Evolutionary conservation across 2,797 vertebrate species (phyloP).

Genomic region (Gouania willdenowi): DNA sequence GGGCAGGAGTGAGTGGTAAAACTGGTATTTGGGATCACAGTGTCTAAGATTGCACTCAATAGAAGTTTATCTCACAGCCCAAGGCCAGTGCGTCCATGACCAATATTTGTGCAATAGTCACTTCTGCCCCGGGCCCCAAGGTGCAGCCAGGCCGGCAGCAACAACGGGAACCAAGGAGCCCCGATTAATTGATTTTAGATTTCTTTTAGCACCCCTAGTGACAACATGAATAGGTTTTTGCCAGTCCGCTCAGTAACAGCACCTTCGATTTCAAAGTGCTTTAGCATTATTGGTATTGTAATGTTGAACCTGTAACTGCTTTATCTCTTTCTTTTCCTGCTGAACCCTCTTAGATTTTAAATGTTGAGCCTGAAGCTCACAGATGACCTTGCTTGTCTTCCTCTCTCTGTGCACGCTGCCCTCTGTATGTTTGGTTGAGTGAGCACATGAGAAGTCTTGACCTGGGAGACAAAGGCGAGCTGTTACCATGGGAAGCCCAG

Average conservation of each 20-base stretch:
- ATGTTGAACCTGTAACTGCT: conserved; percentile 31
- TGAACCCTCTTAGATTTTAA: background rate
- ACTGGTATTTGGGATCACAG: too few species aligned
- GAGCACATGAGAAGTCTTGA: conserved; percentile 43
- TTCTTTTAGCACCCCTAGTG: too few species aligned
- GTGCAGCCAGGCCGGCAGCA: too few species aligned
- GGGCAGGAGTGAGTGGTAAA: too few species aligned
- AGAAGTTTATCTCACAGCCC: too few species aligned
- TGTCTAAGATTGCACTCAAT: too few species aligned
- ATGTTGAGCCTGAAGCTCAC: conserved; percentile 5
- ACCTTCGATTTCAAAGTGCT: conserved; percentile 9
- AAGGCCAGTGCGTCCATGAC: too few species aligned
- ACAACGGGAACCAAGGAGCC: too few species aligned
- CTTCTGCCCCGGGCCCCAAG: too few species aligned
- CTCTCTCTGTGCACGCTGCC: conserved; percentile 10
- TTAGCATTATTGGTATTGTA: conserved; percentile 28
- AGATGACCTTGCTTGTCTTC: conserved; percentile 50
- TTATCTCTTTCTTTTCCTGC: conserved; percentile 16
- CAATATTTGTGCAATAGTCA: too few species aligned
- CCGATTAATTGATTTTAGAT: conserved; percentile 21
- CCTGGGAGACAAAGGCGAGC: conserved; percentile 45
- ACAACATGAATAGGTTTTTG: too few species aligned
- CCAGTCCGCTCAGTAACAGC: background rate
- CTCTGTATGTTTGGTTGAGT: conserved; percentile 32
- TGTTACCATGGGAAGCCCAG: conserved; percentile 33